Base-by-base conservation (phyloP, 2,113 vertebrate species). In the Proteles cristata region DNA sequence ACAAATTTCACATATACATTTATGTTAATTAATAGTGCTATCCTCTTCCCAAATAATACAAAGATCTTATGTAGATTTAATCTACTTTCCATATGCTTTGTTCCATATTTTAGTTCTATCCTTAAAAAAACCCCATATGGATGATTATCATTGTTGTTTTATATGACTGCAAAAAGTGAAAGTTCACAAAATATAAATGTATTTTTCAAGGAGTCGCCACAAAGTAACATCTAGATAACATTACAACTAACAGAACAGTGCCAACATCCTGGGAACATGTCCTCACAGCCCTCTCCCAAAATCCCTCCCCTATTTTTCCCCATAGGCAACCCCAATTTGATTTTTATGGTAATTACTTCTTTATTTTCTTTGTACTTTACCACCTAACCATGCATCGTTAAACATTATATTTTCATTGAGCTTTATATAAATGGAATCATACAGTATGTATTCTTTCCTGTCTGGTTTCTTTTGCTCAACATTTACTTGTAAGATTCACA, bases 401-500 rank as follows among this genome's bases (percentile, higher is more conserved):
- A 81, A 81, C 35, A 91, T 35, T 81, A 8, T 58, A 84, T 53
- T 71, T 96, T 28, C 25, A 35, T 48, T 81, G 74, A 91, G 10
- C 45, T 90, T 58, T 82, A 87, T n/a, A 74, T 61, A 87, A 87
- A 91, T 96, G 35, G 43, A 85, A 86, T 69, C 55, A 81, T 26
- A 79, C 11, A 48, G n/a, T 61, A 69, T 63, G 53, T 50, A 90
- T 53, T 84, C 33, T 73, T 74, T 88, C 39, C 55, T 7, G 16
- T 25, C 69, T 89, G 21, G 31, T 83, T 88, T 89, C 68, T 90
- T 88, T 93, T 83, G 58, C 21, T 63, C 21, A 96, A 45, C 16
- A 45, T 93, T 94, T 69, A 79, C 50, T 89, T 69, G 50, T 96
- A 68, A 96, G n/a, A 80, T 31, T 86, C 35, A 94, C 45, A 94